A percentile compares a stretch with the other conserved stretches of the same genome.
Conservation (phyloP, 2,888 invertebrate genomes). For the Gibbula magus region DNA sequence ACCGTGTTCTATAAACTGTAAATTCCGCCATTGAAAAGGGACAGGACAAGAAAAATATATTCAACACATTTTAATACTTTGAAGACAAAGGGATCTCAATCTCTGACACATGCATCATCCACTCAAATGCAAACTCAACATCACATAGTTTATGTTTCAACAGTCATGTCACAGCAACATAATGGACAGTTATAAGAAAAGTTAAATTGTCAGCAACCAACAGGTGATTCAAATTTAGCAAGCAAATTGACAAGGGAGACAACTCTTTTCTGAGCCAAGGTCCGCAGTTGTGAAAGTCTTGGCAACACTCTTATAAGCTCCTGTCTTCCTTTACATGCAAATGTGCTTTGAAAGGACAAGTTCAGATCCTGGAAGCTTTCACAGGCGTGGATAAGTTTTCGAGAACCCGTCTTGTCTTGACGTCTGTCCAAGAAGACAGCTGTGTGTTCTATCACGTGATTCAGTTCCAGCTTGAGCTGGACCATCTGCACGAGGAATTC, state of each 20-base stretch:
- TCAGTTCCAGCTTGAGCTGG: slow-evolving; percentile 44
- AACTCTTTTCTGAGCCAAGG: background rate
- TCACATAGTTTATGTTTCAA: no score
- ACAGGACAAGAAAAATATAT: no score
- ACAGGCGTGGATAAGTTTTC: background rate
- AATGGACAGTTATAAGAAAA: no score
- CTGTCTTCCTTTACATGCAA: background rate
- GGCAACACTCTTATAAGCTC: background rate
- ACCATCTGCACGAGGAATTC: slow-evolving; percentile 40
- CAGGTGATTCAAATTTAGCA: background rate
- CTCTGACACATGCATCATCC: no score
- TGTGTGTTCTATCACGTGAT: slow-evolving; percentile 47
- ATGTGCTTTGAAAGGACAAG: background rate
- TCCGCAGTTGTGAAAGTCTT: background rate
- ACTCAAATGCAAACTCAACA: no score
- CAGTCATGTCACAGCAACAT: no score
- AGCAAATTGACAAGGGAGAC: background rate
- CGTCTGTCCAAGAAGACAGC: slow-evolving; percentile 36
- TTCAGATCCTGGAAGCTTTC: background rate
- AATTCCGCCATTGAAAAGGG: no score
- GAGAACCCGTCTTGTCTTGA: background rate
- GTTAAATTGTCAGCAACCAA: no score
- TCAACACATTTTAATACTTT: no score
- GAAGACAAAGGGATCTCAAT: no score
- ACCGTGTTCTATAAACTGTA: no score